Conservation (phyloP, 2,888 invertebrate genomes). For the Baronia brevicornis region DNA sequence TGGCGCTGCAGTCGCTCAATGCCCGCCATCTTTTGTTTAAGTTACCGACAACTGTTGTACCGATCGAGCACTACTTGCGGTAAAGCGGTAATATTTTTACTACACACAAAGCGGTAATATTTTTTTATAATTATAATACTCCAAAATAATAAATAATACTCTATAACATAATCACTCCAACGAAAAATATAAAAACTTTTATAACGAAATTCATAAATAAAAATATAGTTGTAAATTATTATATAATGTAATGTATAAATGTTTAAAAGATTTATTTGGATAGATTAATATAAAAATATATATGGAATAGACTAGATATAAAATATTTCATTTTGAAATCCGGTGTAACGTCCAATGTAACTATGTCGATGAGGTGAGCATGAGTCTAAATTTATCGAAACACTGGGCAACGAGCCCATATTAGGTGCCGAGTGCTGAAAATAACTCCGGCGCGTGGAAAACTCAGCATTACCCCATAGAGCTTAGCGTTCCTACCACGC, state of each 20-base stretch:
- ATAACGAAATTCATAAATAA: neutral
- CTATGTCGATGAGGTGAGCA: slow-evolving; percentile 34
- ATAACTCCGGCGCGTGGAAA: slow-evolving; percentile 41
- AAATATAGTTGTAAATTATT: too few species aligned
- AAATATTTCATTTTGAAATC: too few species aligned
- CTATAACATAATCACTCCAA: too few species aligned
- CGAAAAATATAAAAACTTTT: slow-evolving; percentile 4
- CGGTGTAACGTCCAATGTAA: slow-evolving; percentile 10
- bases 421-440: slow-evolving; percentile 64
- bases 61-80: slow-evolving; percentile 33
- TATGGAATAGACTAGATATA: too few species aligned
- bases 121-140: too few species aligned
- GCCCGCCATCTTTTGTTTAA: slow-evolving; percentile 53
- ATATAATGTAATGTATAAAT: too few species aligned
- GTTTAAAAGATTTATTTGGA: too few species aligned
- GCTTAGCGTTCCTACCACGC: slow-evolving; percentile 28
- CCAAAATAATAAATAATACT: too few species aligned
- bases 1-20: slow-evolving; percentile 16
- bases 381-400: slow-evolving; percentile 59
- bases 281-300: too few species aligned
- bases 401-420: slow-evolving; percentile 68
- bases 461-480: slow-evolving; percentile 37
- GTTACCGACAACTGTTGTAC: slow-evolving; percentile 48
- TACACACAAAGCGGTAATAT: neutral
- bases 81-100: neutral